Evolutionary conservation across 2,797 vertebrate species (phyloP), one percentile per base, ranked within the genome.

Genomic region (Megaceryle alcyon): DNA sequence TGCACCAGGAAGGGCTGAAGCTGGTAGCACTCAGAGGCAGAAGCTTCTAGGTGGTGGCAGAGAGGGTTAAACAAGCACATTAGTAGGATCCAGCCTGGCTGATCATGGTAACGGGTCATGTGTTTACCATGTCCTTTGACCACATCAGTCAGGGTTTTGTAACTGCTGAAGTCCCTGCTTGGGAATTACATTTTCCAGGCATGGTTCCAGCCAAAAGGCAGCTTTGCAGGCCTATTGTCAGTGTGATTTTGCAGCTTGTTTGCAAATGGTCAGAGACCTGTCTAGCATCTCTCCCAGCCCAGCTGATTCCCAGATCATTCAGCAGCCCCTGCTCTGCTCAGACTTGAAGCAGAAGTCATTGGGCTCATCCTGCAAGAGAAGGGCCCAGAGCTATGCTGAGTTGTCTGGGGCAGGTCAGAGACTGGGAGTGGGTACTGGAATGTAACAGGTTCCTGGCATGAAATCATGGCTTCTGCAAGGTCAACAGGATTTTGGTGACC

Each of bases 161-260:
- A 59, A 94, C 92, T 95, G 93, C 92, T 90, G 68, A 96, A 97
- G 81, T 88, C 65, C 94, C 77, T 44, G 2, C 88, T 97, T 93
- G 96, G 96, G 96, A 96, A 96, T 97, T 85, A 92, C 41, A 88
- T 94, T 97, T 88, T 69, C 96, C 93, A 90, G 94, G 95, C 82
- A 5, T 69, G 57, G 82, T 94, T 96, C 97, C 97, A 96, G 96
- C 43, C 48, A 57, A 82, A 84, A 96, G 77, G 92, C 92, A n/a
- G 82, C 86, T 96, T 94, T 87, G 64, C 61, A 95, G 93, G 76
- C 69, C 94, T 92, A 89, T 81, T 88, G 96, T 98, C 94, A 97
- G 90, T 77, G 64, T 60, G 79, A 93, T 93, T 97, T 97, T 96
- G 94, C 63, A 96, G 92, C 91, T 98, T 96, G 82, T 91, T 97